Base-by-base conservation (phyloP, 2,113 vertebrate species). In the Blennius ocellaris region DNA sequence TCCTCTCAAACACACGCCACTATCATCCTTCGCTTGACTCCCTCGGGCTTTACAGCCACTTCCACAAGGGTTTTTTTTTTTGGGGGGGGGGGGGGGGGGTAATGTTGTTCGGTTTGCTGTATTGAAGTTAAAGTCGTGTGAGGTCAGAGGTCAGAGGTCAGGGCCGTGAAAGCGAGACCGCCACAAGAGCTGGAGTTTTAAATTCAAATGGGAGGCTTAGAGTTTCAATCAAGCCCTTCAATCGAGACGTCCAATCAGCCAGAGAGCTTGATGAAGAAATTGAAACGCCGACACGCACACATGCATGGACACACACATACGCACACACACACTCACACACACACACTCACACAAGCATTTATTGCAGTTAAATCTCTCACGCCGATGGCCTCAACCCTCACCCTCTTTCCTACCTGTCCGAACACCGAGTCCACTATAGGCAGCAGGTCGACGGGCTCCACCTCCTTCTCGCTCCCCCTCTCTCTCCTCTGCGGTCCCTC, bases 371-470 rank as follows among this genome's bases (percentile, higher is more conserved):
- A 30, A 30, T 30, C 21, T 30, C 4, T 4, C 37, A 5, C 7
- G 39, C 6, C 1, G 8, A 21, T 5, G 3, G 40, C 15, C 1
- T 15, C 40, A 59, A 75, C 60, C 6, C 15, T 2, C 0, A 11
- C 8, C 58, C 72, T 50, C 57, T 44, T 40, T 55, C 92, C 73
- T 93, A 94, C 94, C 87, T 92, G 93, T 80, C 94, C 94, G 49
- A 92, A 94, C 76, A 93, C 83, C 5, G 92, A 91, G 52, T 92
- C 83, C 45, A 94, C 90, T 1, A 93, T 92, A 36, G 91, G 88
- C 57, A 81, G 63, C 68, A 94, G 90, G 63, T 93, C 85, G 0
- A 64, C 59, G 1, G 85, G 56, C 38, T 90, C 79, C 9, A 3
- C 73, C 65, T 83, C 84, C 21, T 17, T 56, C 56, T 77, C 76